Conservation (phyloP, 2,888 invertebrate genomes). For the Drosophila mayaguana region DNA sequence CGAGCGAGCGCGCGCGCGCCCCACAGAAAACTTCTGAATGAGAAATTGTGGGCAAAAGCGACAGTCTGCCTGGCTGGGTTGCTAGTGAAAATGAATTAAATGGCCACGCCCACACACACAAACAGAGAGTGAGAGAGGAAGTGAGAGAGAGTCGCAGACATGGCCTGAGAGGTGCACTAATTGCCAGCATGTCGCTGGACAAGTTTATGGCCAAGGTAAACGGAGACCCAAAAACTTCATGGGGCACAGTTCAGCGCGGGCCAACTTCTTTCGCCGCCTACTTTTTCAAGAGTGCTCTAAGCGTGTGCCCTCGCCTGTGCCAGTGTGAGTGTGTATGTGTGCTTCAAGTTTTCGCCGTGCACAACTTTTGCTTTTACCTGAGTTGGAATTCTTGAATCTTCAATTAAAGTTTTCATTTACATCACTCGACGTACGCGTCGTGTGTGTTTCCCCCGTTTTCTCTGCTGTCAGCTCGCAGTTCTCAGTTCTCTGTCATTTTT, state of each 20-base stretch:
- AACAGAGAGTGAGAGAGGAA: neutral
- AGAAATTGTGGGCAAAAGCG: conserved; percentile 81
- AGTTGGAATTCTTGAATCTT: conserved; percentile 56
- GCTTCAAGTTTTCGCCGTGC: conserved; percentile 29
- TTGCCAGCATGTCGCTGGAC: conserved; percentile 73
- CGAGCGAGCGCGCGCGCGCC: neutral
- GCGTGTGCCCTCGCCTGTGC: conserved; percentile 11
- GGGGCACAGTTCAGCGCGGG: conserved; percentile 72
- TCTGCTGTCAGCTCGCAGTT: no score
- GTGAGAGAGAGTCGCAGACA: conserved; percentile 2
- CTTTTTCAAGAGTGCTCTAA: conserved; percentile 45
- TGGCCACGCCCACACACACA: conserved; percentile 57
- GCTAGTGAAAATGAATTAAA: conserved; percentile 77
- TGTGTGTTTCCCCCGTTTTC: neutral
- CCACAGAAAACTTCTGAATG: conserved; percentile 70
- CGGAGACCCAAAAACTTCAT: conserved; percentile 58
- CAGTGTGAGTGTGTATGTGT: conserved; percentile 13
- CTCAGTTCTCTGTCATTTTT: conserved; percentile 23
- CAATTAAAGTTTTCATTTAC: conserved; percentile 47
- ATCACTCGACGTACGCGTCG: neutral
- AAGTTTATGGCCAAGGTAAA: conserved; percentile 81
- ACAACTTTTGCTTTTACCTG: conserved; percentile 72
- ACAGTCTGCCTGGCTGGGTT: conserved; percentile 48
- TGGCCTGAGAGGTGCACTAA: conserved; percentile 69
- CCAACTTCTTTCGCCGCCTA: conserved; percentile 74